phyloP scores from a whole-genome alignment of 2,113 vertebrate genomes.

The Dolichallabes microphthalmus region DNA sequence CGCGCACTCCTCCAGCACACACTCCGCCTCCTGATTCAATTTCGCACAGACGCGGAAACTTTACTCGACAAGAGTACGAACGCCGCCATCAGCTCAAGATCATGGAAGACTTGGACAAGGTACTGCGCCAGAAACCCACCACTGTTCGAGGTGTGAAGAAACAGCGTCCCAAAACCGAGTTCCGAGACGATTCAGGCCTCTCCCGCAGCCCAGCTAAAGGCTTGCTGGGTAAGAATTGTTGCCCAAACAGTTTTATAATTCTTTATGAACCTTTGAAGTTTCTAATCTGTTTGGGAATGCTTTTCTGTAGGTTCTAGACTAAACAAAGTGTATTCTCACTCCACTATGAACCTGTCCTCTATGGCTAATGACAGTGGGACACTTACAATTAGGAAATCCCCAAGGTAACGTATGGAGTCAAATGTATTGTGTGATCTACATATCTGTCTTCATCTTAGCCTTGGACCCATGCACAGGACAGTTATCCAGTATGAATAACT shows the following conservation, averaged over 20 bases:
- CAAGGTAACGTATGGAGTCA: conserved; percentile 64
- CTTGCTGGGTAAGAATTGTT: conserved; percentile 74
- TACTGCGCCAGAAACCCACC: conserved; percentile 79
- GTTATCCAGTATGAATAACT: neutral
- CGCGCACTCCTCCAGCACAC: conserved; percentile 56
- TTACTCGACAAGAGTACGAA: conserved; percentile 83
- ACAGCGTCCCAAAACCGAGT: conserved; percentile 82
- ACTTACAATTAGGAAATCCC: conserved; percentile 74
- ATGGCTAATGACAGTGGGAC: conserved; percentile 80
- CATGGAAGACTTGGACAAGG: conserved; percentile 90
- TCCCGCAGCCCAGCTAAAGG: conserved; percentile 82
- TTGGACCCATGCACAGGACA: neutral
- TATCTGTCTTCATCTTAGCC: neutral
- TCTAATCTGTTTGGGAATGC: neutral
- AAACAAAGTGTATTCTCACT: conserved; percentile 88
- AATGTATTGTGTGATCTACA: neutral
- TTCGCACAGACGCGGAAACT: conserved; percentile 78
- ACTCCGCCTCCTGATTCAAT: conserved; percentile 71
- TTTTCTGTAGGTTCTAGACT: conserved; percentile 75
- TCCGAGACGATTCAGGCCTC: conserved; percentile 84
- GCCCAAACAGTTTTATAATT: neutral
- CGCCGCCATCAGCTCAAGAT: conserved; percentile 85
- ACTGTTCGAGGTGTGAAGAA: conserved; percentile 77
- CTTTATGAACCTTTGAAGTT: neutral
- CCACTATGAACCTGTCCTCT: conserved; percentile 84